These are phyloP conservation scores for Taeniopygia guttata DNA, from an alignment of 2,797 vertebrate genomes.

Conservation along the genomic window DNA sequence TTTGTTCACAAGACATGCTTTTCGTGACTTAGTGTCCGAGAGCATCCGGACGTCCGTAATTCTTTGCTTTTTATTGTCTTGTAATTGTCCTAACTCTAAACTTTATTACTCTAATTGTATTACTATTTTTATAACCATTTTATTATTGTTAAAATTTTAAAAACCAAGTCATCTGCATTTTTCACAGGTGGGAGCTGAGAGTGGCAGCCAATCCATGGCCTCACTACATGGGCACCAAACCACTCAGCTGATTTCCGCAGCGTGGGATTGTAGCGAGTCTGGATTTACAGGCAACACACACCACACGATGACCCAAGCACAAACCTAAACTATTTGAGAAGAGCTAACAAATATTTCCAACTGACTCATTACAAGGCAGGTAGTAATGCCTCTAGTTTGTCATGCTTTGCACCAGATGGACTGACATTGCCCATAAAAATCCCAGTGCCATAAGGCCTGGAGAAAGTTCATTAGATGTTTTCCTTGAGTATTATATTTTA, in stretches of 20 bases:
- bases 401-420: neutral
- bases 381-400: neutral
- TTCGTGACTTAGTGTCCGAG: no score
- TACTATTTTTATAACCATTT: no score
- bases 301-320: neutral
- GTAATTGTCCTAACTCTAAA: no score
- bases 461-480: neutral
- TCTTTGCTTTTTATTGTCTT: no score
- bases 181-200: neutral
- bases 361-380: neutral
- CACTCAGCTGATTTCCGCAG: neutral
- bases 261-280: neutral
- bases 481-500: neutral
- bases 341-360: neutral
- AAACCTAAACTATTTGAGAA: neutral
- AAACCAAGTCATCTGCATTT: no score
- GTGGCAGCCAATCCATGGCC: accelerated
- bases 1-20: no score
- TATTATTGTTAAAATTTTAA: no score
- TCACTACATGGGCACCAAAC: neutral
- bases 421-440: neutral
- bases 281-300: neutral
- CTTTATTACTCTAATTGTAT: no score
- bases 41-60: no score
- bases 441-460: neutral